A percentile compares a stretch with the other conserved stretches of the same genome.
These are phyloP conservation scores for Eupithecia dodoneata DNA, from an alignment of 2,888 invertebrate species.

Conservation along the genomic window DNA sequence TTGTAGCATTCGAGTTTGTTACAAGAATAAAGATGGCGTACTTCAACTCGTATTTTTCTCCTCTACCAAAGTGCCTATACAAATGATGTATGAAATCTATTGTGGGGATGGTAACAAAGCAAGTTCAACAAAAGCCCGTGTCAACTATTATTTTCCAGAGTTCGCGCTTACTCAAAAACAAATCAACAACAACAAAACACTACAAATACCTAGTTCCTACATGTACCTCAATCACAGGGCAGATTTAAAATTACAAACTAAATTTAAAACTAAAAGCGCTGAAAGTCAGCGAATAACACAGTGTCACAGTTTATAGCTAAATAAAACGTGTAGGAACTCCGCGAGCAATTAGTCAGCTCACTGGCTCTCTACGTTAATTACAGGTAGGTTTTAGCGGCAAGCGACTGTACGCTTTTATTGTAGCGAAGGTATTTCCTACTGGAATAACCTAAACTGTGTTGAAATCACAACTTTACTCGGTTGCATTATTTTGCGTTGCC, in stretches of 20 bases:
- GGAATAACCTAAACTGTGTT: conserved; percentile 20
- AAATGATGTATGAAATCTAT: conserved; percentile 1
- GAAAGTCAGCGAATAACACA: not conserved
- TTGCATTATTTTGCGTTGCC: conserved; percentile 2
- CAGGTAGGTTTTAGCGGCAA: conserved; percentile 33
- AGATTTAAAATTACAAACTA: not conserved
- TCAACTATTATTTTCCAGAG: not conserved
- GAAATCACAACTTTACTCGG: not conserved
- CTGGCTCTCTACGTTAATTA: conserved; percentile 36
- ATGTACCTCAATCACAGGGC: not conserved
- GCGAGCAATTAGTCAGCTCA: conserved; percentile 39
- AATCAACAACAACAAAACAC: not conserved
- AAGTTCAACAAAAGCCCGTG: not conserved
- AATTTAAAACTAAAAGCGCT: not conserved
- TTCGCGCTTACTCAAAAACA: not conserved
- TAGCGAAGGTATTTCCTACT: conserved; percentile 26
- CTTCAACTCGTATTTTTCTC: not conserved
- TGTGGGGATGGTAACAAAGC: not conserved
- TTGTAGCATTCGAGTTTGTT: conserved; percentile 9
- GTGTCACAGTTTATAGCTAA: conserved; percentile 1
- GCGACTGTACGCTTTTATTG: conserved; percentile 27
- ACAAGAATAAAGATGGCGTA: not conserved
- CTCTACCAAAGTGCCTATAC: not conserved
- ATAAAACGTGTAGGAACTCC: conserved; percentile 14
- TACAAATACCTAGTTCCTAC: not conserved